A percentile compares a stretch with the other conserved stretches of the same genome.
phyloP scores from a whole-genome alignment of 2,113 vertebrate genomes.

The Zosterops hypoxanthus region DNA sequence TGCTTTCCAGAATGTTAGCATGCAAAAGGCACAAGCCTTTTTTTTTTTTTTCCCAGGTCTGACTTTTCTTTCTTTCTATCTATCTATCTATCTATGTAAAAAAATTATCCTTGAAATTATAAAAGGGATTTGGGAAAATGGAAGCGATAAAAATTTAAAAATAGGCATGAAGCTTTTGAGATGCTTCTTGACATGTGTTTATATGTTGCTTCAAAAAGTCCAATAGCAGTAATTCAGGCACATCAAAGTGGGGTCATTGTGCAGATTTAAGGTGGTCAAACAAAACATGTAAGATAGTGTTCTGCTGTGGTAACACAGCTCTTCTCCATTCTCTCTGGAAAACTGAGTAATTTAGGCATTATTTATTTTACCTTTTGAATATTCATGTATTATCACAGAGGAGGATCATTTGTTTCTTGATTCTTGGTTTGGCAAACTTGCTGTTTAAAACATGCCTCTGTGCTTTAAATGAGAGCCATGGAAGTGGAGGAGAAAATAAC shows the following conservation, averaged over 20 bases:
- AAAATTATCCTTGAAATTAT: neutral
- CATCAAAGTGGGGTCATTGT: neutral
- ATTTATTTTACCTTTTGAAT: neutral
- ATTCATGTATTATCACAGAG: neutral
- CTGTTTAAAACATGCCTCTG: neutral
- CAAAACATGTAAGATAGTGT: rapidly evolving
- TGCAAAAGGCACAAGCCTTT: neutral
- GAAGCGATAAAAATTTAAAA: neutral
- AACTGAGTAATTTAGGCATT: neutral
- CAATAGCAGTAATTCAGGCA: neutral
- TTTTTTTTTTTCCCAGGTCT: neutral
- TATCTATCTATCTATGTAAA: neutral
- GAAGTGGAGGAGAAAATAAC: neutral
- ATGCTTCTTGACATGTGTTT: neutral
- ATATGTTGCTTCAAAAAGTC: neutral
- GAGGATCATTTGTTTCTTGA: neutral
- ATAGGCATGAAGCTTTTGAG: neutral
- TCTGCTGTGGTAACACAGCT: neutral
- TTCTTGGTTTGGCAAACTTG: neutral
- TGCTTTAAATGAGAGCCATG: neutral
- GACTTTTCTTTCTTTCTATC: neutral
- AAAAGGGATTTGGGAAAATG: neutral
- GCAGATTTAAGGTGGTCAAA: neutral
- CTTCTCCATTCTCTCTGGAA: neutral
- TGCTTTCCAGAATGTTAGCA: conserved; percentile 4